Base-by-base conservation (phyloP, 64 coral and sea anemone species). In the Montipora efflorescens region DNA sequence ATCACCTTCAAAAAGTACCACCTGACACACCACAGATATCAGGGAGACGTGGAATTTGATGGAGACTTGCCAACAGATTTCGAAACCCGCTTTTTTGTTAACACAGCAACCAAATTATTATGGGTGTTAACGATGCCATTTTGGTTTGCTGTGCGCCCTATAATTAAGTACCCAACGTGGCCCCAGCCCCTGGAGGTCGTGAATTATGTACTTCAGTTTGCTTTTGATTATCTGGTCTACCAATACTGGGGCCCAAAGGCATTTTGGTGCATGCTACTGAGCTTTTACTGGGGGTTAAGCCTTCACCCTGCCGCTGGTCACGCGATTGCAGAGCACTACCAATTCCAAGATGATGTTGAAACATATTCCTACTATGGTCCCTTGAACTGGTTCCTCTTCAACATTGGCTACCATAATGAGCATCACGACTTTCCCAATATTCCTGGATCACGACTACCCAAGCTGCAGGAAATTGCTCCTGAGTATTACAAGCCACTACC, bases 1-100 rank as follows among this genome's bases (percentile, higher is more conserved):
- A 96, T 96, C 64, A 92, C 98, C 9, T 99, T 99, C 74, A 99
- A 99, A 80, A 99, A 95, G 50, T 99, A 95, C 80, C 98, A 99
- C 49, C 80, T 99, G 6, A 92, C 94, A 53, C 98, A 99, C 79
- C 98, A 99, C 81, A 84, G 98, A 8, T 99, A 99, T 76, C 98
- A 99, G 78, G 98, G 98, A 23, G 93, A 99, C 67, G 98, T 96
- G 25, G 95, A 94, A 58, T 87, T 99, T 50, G 98, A 99, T 89
- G 95, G 96, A 73, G 98, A 99, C 76, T 83, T 99, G 58, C 98
- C 98, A 19, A 99, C 94, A 48, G 23, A 89, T 14, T 91, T 99
- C 47, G 98, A 99, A 92, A 83, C 95, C 57, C 93, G 89, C 20
- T n/a, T 99, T 76, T 99, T 99, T 90, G 94, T 96, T 18, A 99